A percentile compares a stretch with the other conserved stretches of the same genome.
Evolutionary conservation across 1,140 invertebrate genomes (phyloP).

Genomic region (Micrasema longulum): DNA sequence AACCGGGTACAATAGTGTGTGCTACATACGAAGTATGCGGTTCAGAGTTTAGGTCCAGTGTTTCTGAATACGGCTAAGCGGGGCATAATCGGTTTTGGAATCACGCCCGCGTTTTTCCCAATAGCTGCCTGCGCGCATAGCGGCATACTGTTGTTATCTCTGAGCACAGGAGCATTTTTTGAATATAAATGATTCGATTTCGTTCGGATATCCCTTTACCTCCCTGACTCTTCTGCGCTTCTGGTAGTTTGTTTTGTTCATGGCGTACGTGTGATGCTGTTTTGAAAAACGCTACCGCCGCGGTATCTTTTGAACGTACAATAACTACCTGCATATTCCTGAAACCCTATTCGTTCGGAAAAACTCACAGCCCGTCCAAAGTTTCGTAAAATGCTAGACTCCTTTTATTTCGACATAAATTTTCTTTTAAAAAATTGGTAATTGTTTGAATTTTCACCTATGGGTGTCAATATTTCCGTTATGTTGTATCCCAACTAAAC

Average conservation of each 20-base stretch:
- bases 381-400: no score
- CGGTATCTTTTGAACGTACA: no score
- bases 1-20: conserved; percentile 12
- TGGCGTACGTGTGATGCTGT: conserved; percentile 33
- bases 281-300: conserved; percentile 25
- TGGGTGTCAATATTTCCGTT: no score
- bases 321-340: no score
- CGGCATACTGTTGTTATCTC: conserved; percentile 46
- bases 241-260: conserved; percentile 37
- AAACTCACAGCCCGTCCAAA: no score
- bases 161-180: conserved; percentile 51
- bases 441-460: no score
- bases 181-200: conserved; percentile 55
- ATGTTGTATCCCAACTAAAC: no score
- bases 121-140: conserved; percentile 37
- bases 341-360: no score
- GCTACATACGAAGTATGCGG: conserved; percentile 1
- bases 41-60: conserved; percentile 18
- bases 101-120: conserved; percentile 49
- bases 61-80: conserved; percentile 32
- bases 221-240: conserved; percentile 12
- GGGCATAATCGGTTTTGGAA: conserved; percentile 48
- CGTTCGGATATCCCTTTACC: conserved; percentile 39
- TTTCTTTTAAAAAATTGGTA: no score
- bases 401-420: no score